These are phyloP conservation scores for Danio jaintianensis DNA, from an alignment of 2,797 vertebrate genomes.

Conservation along the genomic window DNA sequence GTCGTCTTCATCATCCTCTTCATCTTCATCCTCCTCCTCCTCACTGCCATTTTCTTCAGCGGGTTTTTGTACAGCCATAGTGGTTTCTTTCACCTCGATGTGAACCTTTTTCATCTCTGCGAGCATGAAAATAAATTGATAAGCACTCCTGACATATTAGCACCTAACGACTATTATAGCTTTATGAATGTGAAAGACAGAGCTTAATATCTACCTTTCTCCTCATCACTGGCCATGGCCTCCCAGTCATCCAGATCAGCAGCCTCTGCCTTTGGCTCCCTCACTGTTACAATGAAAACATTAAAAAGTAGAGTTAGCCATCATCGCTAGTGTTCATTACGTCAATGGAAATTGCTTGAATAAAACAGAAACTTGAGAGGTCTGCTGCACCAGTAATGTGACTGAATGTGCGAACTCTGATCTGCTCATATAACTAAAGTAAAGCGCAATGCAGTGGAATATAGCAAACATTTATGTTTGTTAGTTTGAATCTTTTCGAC, in stretches of 20 bases:
- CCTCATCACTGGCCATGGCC: slow-evolving; percentile 88
- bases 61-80: slow-evolving; percentile 53
- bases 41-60: slow-evolving; percentile 64
- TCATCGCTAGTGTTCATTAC: not conserved
- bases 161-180: not conserved
- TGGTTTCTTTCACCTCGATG: slow-evolving; percentile 90
- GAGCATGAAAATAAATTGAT: not conserved
- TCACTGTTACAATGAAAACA: slow-evolving; percentile 66
- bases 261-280: slow-evolving; percentile 79
- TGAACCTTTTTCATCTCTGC: slow-evolving; percentile 91
- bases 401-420: too few species aligned
- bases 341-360: too few species aligned
- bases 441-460: too few species aligned
- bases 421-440: too few species aligned
- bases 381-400: too few species aligned
- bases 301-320: not conserved
- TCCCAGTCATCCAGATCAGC: slow-evolving; percentile 87
- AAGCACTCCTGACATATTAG: not conserved
- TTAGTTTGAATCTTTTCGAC: too few species aligned
- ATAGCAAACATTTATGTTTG: too few species aligned
- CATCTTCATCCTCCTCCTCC: slow-evolving; percentile 85
- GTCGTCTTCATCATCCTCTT: slow-evolving; percentile 83
- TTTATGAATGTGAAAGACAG: not conserved
- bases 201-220: slow-evolving; percentile 69
- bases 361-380: too few species aligned